These are phyloP conservation scores for Pristis pectinata DNA, from an alignment of 2,797 vertebrate species.

Conservation along the genomic window DNA sequence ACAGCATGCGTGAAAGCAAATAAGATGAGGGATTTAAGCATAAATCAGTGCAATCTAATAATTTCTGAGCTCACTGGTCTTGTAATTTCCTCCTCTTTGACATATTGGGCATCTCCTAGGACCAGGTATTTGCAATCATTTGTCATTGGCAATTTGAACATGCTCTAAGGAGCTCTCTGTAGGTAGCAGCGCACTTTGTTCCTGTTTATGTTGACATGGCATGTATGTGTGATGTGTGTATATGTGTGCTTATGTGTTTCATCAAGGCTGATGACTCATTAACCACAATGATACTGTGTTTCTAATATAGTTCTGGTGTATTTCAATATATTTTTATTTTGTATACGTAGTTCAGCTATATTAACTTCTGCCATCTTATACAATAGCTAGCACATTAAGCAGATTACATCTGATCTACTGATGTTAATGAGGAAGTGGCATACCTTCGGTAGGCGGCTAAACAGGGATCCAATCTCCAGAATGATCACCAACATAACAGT, in stretches of 20 bases:
- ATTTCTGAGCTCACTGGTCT: background rate
- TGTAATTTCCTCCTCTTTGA: background rate
- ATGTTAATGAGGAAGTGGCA: background rate
- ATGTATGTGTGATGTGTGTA: background rate
- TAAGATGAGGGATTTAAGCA: background rate
- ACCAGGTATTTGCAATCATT: background rate
- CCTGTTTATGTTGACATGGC: background rate
- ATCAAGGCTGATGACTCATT: background rate
- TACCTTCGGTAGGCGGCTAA: slow-evolving; percentile 85
- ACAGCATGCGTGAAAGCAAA: background rate
- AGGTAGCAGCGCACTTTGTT: no score
- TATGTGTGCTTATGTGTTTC: background rate
- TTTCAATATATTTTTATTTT: no score
- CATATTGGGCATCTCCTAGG: background rate
- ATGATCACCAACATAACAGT: slow-evolving; percentile 81
- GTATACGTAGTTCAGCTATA: no score
- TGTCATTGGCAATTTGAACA: background rate
- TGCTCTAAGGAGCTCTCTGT: background rate
- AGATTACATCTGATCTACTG: background rate
- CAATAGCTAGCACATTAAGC: background rate
- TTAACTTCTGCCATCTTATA: background rate
- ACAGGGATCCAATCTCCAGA: slow-evolving; percentile 79
- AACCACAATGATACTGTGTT: background rate
- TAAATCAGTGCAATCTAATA: background rate
- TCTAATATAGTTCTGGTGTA: no score